Evolutionary conservation across 2,888 invertebrate genomes (phyloP), one percentile per base, ranked within the genome.

Genomic region (Synanthedon andrenaeformis): DNA sequence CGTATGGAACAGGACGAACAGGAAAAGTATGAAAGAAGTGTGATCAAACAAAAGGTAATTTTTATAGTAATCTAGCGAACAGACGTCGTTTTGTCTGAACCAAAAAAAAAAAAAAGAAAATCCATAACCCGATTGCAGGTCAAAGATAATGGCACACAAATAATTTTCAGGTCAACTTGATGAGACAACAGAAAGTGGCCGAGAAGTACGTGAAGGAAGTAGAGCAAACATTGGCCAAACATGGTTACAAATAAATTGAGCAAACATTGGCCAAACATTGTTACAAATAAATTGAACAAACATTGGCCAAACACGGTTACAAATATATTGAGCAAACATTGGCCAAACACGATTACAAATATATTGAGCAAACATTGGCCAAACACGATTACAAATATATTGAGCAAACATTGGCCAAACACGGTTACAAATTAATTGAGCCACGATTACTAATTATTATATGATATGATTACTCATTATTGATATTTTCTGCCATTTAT

Each of bases 1-100:
- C 83, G 90, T 55, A 78, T 91, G 64, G 91, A 92, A 64, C 84
- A 86, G 41, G 90, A 91, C 19, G 82, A 89, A 53, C 89, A 91
- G 54, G 84, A 84, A 56, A 79, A 83, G 56, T 83, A 85, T 58
- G 86, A 87, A 67, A 66, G 89, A 84, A 66, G 75, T 72, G 62
- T 87, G 66, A 86, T 87, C 64, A 83, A 83, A 56, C 63, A 76
- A 19, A 87, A 87, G 83, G 86, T 85, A 51, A 17, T 42, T 45
- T 45, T 45, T n/a, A 45, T 45, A 45, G 28, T 28, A 8, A 6
- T 8, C 28, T 28, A 28, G 28, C 28, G 28, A 8, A 8, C 28
- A n/a, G 45, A n/a, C 5, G 14, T 11, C 4, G 23, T 23, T 23
- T 23, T 23, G 23, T 4, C 1, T 23, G 23, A 4, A 23, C 23